phyloP scores from a whole-genome alignment of 2,888 invertebrate genomes.

The Xanthorhoe designata region DNA sequence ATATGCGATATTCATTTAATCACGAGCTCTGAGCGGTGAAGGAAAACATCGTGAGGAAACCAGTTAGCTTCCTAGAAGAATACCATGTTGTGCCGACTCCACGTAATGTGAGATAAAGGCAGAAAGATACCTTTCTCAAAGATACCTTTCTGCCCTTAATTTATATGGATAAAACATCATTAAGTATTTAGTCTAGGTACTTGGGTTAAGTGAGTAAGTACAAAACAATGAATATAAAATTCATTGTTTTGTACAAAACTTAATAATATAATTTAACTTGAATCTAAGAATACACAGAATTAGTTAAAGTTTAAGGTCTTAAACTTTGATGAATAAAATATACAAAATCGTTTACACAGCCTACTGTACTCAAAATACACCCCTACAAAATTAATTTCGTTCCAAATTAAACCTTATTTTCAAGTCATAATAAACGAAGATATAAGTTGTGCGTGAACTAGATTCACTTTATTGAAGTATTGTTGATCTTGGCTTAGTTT shows the following conservation, averaged over 20 bases:
- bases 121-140: no score
- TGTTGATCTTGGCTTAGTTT: slow-evolving; percentile 32
- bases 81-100: no score
- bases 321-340: slow-evolving; percentile 17
- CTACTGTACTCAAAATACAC: background rate
- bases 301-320: slow-evolving; percentile 5
- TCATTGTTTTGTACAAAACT: slow-evolving; percentile 2
- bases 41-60: no score
- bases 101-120: no score
- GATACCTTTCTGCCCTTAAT: no score
- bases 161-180: no score
- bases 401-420: slow-evolving; percentile 5
- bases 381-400: background rate
- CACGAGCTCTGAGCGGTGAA: no score
- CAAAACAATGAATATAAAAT: no score
- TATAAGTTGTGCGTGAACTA: background rate
- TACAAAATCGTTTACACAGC: background rate
- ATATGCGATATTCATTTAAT: no score
- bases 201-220: background rate
- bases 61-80: no score
- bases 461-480: slow-evolving; percentile 20
- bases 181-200: background rate
- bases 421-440: background rate
- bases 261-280: background rate
- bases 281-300: background rate